Base-by-base conservation (phyloP, 2,113 vertebrate genomes). In the Todiramphus chloris region DNA sequence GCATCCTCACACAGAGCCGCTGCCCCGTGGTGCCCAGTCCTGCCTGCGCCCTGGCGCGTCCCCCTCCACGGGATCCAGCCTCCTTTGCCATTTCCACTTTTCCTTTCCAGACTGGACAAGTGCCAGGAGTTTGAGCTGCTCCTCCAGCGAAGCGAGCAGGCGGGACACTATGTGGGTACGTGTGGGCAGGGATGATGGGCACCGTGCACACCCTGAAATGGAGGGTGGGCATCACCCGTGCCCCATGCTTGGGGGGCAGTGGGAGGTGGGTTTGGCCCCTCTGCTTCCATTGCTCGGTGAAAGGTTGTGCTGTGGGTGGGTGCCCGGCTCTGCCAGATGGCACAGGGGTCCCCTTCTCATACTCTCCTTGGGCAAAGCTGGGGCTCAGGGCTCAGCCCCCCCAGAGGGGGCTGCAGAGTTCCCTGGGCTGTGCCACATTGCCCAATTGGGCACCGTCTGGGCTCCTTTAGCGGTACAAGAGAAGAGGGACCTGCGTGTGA, bases 241-340 rank as follows among this genome's bases (percentile, higher is more conserved):
- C 39, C 33, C 31, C 0, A 1, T 23, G 27, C 9, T 64, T 3
- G 0, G 4, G 39, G 30, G 75, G 48, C n/a, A 13, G 11, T 0
- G 2, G 28, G 67, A 39, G 33, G 39, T 0, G 23, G 83, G 53
- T 31, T 64, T 60, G 35, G 31, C 37, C 20, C 9, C 46, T 67
- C n/a, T 81, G 46, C 19, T 37, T 83, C 72, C 55, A 21, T 1
- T 0, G 1, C 50, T 58, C 2, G 2, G 25, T 0, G 0, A 48
- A 48, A 39, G 3, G 50, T 13, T 0, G 0, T 23, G 16, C 48
- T 75, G 28, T 1, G 4, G 33, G 24, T 10, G 31, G 46, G 46
- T 10, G 13, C 27, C 13, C 1, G 2, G 50, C 39, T 60, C 19
- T 8, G 20, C 27, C 2, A 1, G n/a, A 6, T 43, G 0, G 0